Conservation (phyloP, 1,140 invertebrate species). For the Pachypeltis micranthus region DNA sequence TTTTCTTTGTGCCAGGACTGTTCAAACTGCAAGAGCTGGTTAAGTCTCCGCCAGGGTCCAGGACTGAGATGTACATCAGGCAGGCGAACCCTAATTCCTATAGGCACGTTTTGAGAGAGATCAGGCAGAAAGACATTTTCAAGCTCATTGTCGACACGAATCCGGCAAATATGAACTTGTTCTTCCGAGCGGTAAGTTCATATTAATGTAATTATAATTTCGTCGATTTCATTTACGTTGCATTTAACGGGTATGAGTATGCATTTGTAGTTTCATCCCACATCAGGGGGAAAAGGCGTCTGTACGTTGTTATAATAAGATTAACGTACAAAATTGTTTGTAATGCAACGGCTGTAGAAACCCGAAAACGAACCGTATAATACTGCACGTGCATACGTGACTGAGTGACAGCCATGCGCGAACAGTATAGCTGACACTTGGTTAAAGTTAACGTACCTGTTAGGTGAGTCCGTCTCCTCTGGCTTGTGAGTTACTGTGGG, state of each 20-base stretch:
- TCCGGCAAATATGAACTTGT: slow-evolving; percentile 56
- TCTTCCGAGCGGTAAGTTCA: slow-evolving; percentile 72
- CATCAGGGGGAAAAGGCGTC: no score
- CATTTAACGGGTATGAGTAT: background rate
- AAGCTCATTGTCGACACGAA: slow-evolving; percentile 77
- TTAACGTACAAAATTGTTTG: no score
- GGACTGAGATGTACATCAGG: slow-evolving; percentile 72
- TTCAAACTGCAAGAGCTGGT: slow-evolving; percentile 77
- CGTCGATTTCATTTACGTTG: background rate
- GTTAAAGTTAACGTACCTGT: no score
- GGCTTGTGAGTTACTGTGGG: no score
- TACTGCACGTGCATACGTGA: no score
- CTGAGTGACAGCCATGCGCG: no score
- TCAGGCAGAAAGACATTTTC: slow-evolving; percentile 68
- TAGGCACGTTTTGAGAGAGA: slow-evolving; percentile 61
- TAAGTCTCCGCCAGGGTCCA: slow-evolving; percentile 48
- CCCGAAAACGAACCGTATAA: no score
- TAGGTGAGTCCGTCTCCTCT: no score
- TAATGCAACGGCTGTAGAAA: background rate
- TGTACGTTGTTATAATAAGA: no score
- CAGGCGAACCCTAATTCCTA: slow-evolving; percentile 62
- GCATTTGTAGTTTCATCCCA: background rate
- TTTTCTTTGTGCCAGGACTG: no score
- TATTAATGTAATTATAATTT: background rate
- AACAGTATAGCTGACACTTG: no score